These are phyloP conservation scores for Pygocentrus nattereri DNA, from an alignment of 2,797 vertebrate genomes.

Conservation along the genomic window DNA sequence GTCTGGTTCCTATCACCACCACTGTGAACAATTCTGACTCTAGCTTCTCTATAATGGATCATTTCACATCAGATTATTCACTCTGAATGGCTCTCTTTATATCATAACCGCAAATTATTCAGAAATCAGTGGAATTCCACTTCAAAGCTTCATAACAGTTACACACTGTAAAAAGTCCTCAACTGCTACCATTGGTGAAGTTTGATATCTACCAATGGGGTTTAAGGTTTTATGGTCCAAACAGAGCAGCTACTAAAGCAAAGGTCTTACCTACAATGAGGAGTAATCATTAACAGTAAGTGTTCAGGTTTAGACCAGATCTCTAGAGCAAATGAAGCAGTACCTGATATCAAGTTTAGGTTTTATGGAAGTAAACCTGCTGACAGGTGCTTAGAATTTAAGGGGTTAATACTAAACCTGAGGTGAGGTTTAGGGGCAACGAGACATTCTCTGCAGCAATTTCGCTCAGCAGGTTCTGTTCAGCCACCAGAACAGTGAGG, in stretches of 20 bases:
- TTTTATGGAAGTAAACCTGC: neutral
- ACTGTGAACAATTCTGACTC: no score
- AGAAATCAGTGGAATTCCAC: no score
- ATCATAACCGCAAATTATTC: no score
- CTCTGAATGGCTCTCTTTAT: no score
- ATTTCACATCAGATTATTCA: no score
- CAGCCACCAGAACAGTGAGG: slow-evolving; percentile 79
- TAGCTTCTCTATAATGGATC: no score
- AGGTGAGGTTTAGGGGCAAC: slow-evolving; percentile 72
- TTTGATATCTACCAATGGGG: neutral
- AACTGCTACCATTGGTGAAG: neutral
- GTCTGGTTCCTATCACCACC: no score
- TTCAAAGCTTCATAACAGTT: no score
- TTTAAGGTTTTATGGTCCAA: neutral
- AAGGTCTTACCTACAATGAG: neutral
- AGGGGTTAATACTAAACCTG: slow-evolving; percentile 40
- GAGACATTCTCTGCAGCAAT: slow-evolving; percentile 76
- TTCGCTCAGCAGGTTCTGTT: slow-evolving; percentile 72
- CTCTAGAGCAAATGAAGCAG: neutral
- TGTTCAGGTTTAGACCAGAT: neutral
- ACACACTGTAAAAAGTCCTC: neutral
- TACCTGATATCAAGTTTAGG: no score
- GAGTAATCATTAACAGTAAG: neutral
- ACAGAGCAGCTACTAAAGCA: neutral
- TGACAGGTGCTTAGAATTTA: neutral